Conservation (phyloP, 2,888 invertebrate species). For the Trachelus iudaicus region DNA sequence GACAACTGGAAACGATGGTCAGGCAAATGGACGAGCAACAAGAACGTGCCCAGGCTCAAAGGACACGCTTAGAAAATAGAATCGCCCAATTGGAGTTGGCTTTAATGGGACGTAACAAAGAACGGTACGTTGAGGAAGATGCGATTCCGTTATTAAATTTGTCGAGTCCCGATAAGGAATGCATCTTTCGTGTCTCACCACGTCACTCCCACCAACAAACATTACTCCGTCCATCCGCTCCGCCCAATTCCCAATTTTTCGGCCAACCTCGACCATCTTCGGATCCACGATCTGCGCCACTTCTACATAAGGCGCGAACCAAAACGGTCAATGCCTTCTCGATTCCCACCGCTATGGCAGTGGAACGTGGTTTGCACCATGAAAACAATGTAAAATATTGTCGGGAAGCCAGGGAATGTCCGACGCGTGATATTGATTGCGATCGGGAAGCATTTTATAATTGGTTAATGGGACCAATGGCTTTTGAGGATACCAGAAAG, state of each 20-base stretch:
- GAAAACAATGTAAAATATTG: background rate
- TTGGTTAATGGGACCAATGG: constrained; percentile 13
- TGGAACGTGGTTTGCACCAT: background rate
- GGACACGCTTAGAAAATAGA: constrained; percentile 70
- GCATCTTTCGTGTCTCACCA: background rate
- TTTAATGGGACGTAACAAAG: constrained; percentile 53
- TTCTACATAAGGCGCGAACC: constrained; percentile 7
- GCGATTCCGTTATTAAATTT: background rate
- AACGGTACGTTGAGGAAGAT: constrained; percentile 50
- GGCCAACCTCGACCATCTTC: background rate
- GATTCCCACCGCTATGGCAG: background rate
- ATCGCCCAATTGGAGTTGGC: constrained; percentile 71
- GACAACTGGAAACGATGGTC: constrained; percentile 70
- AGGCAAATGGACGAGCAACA: constrained; percentile 71
- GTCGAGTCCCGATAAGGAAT: background rate
- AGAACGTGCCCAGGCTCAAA: constrained; percentile 70
- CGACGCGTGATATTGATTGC: background rate
- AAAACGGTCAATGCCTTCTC: constrained; percentile 9
- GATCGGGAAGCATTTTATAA: constrained; percentile 15
- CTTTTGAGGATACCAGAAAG: background rate
- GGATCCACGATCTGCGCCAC: constrained; percentile 4
- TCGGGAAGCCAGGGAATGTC: background rate
- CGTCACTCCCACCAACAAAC: constrained; percentile 5
- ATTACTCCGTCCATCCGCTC: constrained; percentile 4
- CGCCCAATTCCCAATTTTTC: background rate